Conservation (phyloP, 1,140 invertebrate genomes). For the Saccostrea echinata region DNA sequence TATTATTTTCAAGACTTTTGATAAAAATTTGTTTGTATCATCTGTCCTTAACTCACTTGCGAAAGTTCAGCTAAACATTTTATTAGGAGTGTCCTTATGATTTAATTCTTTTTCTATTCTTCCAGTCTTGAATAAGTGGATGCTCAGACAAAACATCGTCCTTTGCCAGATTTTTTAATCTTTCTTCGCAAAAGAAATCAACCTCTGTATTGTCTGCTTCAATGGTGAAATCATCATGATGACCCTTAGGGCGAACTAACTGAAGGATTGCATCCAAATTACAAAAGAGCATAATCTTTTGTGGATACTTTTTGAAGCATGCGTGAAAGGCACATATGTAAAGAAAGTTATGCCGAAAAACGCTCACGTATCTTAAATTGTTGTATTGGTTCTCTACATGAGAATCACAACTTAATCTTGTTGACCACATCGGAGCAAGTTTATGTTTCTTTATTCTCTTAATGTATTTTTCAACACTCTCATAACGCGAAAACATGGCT, state of each 20-base stretch:
- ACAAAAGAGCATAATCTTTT: neutral
- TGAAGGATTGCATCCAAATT: no score
- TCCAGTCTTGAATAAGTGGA: no score
- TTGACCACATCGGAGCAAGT: neutral
- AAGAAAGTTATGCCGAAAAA: neutral
- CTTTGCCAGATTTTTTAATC: no score
- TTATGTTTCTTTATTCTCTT: neutral
- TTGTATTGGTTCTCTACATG: no score
- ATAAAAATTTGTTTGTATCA: no score
- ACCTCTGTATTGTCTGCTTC: neutral
- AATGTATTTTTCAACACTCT: neutral
- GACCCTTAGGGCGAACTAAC: neutral
- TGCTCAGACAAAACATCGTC: no score
- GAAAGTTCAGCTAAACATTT: no score
- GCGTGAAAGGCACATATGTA: slow-evolving; percentile 5
- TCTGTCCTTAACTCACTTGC: no score
- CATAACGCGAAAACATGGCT: neutral
- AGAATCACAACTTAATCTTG: neutral
- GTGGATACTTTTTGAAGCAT: neutral
- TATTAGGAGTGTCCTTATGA: no score
- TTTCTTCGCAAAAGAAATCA: no score
- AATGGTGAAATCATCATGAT: neutral
- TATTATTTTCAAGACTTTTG: no score
- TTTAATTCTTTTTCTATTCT: no score
- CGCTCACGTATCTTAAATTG: neutral